Conservation (phyloP, 2,113 vertebrate species). For the Peromyscus polionotus region DNA sequence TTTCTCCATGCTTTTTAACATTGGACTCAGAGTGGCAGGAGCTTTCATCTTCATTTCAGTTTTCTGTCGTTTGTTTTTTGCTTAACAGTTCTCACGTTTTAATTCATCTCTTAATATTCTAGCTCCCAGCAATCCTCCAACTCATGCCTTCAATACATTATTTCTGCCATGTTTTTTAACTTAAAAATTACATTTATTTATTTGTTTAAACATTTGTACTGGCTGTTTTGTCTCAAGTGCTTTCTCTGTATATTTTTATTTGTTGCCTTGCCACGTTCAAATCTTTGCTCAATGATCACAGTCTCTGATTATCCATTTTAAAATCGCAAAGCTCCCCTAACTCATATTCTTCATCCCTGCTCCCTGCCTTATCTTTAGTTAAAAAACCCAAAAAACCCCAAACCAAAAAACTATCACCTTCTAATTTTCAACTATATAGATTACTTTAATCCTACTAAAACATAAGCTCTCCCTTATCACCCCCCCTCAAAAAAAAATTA, state of each 20-base stretch:
- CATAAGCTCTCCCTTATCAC: background rate
- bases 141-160: background rate
- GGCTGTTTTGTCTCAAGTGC: background rate
- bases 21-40: conserved; percentile 20
- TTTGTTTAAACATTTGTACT: background rate
- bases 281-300: background rate
- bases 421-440: background rate
- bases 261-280: conserved; percentile 8
- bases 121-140: background rate
- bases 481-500: background rate
- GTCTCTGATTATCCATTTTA: background rate
- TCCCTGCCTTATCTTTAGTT: conserved; percentile 12
- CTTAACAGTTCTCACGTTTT: background rate
- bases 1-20: background rate
- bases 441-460: conserved; percentile 56
- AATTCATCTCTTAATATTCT: conserved; percentile 13
- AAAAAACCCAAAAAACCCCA: background rate
- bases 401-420: background rate
- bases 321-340: background rate
- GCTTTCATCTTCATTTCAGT: conserved; percentile 33
- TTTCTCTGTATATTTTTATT: conserved; percentile 21
- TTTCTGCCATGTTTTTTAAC: conserved; percentile 7
- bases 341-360: background rate
- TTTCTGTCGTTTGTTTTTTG: background rate
- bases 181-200: background rate